Base-by-base conservation (phyloP, 2,113 vertebrate species). In the Pleuronectes platessa region DNA sequence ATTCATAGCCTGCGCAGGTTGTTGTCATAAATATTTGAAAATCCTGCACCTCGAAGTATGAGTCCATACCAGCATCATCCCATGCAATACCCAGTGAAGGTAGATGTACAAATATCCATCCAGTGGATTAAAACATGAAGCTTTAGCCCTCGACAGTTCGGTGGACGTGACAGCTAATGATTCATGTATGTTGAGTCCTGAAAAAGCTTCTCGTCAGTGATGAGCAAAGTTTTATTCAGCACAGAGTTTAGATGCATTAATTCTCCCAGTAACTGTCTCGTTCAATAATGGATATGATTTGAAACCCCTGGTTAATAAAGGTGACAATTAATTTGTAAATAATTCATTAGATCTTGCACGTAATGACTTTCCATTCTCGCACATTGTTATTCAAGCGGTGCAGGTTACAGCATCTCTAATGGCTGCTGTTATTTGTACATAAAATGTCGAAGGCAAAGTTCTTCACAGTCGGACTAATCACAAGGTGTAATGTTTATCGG, bases 11-110 rank as follows among this genome's bases (percentile, higher is more conserved):
- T 4, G 27, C 54, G 20, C 40, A 74, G 42, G 17, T 42, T 66
- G 24, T 55, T 40, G 51, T 73, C 31, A 81, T 69, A 62, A 83
- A 80, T 71, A 71, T 79, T 76, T 75, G 42, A 72, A 71, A 56
- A 53, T 54, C 71, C 17, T 73, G 42, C 61, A 78, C 15, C 74
- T 82, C 20, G 24, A 58, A 45, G 59, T 42, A 42, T 71, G 63
- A 62, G 58, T 68, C 45, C 49, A 53, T 64, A 78, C n/a, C 17
- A 47, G 12, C 24, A 15, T 40, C 59, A 80, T 64, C 64, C 24
- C 70, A 59, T 76, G 56, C 81, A 90, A 86, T 81, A 68, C 24
- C 24, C 15, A 71, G 58, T 27, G 23, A 79, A 60, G 17, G 27
- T 21, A 21, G 40, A 55, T 47, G 24, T 40, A 74, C 58, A 68